Conservation (phyloP, 2,888 invertebrate species). For the Xiphydria camelus region DNA sequence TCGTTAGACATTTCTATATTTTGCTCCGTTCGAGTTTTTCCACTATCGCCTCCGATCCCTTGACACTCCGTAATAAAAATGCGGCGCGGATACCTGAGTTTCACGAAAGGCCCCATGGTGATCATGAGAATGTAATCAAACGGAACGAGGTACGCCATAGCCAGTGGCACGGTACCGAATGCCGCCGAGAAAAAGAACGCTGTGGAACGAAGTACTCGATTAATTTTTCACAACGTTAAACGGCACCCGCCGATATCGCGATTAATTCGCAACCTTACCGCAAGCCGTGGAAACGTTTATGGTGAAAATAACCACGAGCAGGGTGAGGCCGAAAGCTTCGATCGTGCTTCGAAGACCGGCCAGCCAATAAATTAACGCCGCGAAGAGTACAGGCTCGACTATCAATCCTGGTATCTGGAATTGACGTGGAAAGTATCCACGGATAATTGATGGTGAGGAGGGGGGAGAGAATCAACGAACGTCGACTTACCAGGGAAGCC, state of each 20-base stretch:
- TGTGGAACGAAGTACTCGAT: constrained; percentile 42
- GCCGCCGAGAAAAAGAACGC: constrained; percentile 84
- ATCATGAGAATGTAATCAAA: constrained; percentile 87
- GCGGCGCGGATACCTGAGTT: constrained; percentile 67
- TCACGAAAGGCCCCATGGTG: constrained; percentile 83
- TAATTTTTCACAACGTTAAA: not conserved
- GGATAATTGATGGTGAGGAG: constrained; percentile 6
- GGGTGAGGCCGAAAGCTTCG: constrained; percentile 72
- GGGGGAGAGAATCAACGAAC: not conserved
- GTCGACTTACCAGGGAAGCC: constrained; percentile 76
- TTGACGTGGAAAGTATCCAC: constrained; percentile 7
- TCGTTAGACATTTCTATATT: too few species aligned
- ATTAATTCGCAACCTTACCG: constrained; percentile 65
- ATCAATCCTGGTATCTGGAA: constrained; percentile 81
- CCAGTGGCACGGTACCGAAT: constrained; percentile 77
- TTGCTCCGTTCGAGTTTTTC: not conserved
- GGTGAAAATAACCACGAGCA: constrained; percentile 72
- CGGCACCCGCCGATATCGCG: too few species aligned
- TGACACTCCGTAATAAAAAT: constrained; percentile 4
- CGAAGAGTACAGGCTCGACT: constrained; percentile 81
- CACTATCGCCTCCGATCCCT: not conserved
- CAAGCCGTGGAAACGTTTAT: constrained; percentile 87
- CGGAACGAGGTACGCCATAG: constrained; percentile 83
- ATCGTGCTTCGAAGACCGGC: constrained; percentile 73
- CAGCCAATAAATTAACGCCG: constrained; percentile 82